These are phyloP conservation scores for Lasiurus borealis DNA, from an alignment of 2,113 vertebrate species.

Conservation along the genomic window DNA sequence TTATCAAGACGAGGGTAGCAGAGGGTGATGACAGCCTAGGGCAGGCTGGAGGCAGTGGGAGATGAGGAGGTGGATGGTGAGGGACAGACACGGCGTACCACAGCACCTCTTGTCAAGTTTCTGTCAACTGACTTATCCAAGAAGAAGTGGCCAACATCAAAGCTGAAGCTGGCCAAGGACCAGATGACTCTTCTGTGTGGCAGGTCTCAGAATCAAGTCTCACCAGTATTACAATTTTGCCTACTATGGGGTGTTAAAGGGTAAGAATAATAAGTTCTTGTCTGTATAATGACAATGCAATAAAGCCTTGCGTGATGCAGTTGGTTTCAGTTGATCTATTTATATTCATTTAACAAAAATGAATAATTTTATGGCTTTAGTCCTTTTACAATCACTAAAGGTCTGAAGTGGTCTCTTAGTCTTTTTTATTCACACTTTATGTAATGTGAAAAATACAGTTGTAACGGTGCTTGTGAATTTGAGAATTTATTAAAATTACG, in stretches of 20 bases:
- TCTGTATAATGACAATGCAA: neutral
- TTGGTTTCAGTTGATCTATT: neutral
- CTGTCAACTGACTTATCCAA: neutral
- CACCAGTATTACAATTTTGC: neutral
- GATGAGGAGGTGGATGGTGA: neutral
- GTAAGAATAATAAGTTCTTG: neutral
- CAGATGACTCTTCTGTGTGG: neutral
- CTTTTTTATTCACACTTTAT: neutral
- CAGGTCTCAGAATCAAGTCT: neutral
- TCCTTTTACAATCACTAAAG: neutral
- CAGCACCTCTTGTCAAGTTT: neutral
- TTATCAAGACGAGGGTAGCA: too few relatives aligned
- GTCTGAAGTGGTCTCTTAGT: neutral
- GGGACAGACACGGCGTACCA: too few relatives aligned
- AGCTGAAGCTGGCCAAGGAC: neutral
- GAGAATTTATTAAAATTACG: conserved; percentile 8
- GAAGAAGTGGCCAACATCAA: neutral
- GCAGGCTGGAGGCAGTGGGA: too few relatives aligned
- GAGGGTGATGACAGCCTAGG: too few relatives aligned
- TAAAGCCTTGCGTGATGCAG: neutral
- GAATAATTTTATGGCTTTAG: neutral
- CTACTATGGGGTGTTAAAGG: neutral
- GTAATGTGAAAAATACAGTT: neutral
- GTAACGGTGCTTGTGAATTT: neutral
- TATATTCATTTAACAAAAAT: neutral